These are phyloP conservation scores for Eristalis intricaria DNA, from an alignment of 2,888 invertebrate genomes.

Conservation along the genomic window DNA sequence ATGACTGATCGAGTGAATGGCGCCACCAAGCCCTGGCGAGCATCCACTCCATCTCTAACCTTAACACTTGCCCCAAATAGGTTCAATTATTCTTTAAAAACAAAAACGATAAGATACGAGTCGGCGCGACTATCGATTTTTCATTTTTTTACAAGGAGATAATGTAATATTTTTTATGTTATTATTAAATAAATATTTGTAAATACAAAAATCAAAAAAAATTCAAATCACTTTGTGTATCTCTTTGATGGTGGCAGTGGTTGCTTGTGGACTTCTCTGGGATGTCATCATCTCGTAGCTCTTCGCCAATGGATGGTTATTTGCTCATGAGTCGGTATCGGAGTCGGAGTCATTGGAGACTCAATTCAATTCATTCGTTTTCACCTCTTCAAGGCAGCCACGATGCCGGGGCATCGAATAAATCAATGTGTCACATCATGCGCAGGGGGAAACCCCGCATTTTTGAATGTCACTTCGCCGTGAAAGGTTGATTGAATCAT, in stretches of 20 bases:
- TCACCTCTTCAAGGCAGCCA: no score
- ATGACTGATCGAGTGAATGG: constrained; percentile 60
- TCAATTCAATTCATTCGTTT: no score
- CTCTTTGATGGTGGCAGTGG: neutral
- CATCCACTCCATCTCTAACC: constrained; percentile 57
- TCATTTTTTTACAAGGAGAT: constrained; percentile 63
- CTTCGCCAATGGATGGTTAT: no score
- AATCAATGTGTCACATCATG: neutral
- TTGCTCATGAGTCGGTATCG: no score
- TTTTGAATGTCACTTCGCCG: neutral
- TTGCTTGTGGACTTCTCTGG: neutral
- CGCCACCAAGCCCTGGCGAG: constrained; percentile 59
- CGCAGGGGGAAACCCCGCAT: neutral
- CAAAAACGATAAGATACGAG: constrained; percentile 24
- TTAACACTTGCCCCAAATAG: constrained; percentile 66
- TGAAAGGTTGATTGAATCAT: constrained; percentile 9
- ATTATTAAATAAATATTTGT: constrained; percentile 64
- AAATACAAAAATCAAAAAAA: constrained; percentile 57
- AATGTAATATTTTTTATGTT: constrained; percentile 67
- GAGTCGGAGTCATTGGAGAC: no score
- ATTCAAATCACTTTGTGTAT: neutral
- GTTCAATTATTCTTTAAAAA: constrained; percentile 57
- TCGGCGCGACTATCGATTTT: constrained; percentile 71
- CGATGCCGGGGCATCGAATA: neutral
- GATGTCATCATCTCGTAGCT: no score